Conservation (phyloP, 2,113 vertebrate species). For the Carassius carassius region DNA sequence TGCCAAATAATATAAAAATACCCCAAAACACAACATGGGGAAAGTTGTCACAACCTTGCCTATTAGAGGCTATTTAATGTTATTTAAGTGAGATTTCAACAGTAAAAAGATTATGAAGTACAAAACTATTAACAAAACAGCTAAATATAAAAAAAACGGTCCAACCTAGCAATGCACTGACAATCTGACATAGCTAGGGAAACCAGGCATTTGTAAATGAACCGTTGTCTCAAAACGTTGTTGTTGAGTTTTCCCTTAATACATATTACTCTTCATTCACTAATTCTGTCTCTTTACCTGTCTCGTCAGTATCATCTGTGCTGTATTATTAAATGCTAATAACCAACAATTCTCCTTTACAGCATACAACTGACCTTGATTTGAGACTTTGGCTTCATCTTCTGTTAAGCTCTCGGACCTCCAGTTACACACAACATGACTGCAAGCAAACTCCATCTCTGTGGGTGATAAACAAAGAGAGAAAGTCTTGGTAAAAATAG, state of each 20-base stretch:
- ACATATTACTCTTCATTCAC: not conserved
- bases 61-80: not conserved
- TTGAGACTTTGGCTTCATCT: conserved; percentile 40
- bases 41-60: not conserved
- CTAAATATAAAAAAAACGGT: not conserved
- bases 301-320: not conserved
- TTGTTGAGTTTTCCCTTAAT: not conserved
- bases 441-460: conserved; percentile 79
- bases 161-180: not conserved
- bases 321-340: not conserved
- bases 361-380: conserved; percentile 6
- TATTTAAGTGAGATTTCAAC: not conserved
- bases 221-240: not conserved
- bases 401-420: conserved; percentile 47
- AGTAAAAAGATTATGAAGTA: not conserved
- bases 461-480: not conserved
- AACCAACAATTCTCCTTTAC: too few species aligned
- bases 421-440: conserved; percentile 76
- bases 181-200: not conserved
- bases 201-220: not conserved
- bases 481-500: not conserved
- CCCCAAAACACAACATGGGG: not conserved
- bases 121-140: not conserved
- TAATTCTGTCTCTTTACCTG: not conserved
- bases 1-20: not conserved